Conservation (phyloP, 2,113 vertebrate genomes). For the Electrona antarctica region DNA sequence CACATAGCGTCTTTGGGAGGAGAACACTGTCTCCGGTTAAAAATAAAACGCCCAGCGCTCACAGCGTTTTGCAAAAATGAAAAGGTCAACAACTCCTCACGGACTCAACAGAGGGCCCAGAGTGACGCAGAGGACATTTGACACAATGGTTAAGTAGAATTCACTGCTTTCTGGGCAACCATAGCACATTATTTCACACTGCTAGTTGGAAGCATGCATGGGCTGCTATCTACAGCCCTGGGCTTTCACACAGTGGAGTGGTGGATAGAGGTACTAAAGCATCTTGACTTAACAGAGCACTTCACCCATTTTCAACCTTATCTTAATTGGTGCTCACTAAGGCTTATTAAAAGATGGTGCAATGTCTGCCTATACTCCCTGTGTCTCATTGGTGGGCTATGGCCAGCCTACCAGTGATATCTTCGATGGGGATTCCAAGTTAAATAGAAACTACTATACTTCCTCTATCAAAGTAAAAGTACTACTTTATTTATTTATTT, state of each 20-base stretch:
- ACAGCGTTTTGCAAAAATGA: slow-evolving; percentile 4
- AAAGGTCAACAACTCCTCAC: background rate
- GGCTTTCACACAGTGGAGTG: background rate
- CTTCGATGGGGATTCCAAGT: no score
- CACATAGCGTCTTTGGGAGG: background rate
- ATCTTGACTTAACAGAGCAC: no score
- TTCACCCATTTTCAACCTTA: no score
- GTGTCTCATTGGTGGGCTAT: no score
- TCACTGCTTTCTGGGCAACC: slow-evolving; percentile 1
- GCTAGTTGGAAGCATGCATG: background rate
- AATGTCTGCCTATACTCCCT: no score
- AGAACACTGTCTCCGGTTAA: background rate
- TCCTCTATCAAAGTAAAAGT: no score
- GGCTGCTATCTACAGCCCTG: slow-evolving; percentile 21
- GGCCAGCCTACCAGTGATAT: no score
- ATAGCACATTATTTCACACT: slow-evolving; percentile 6
- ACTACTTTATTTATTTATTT: no score
- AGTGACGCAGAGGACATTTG: slow-evolving; percentile 4
- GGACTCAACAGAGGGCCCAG: background rate
- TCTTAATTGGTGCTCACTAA: no score
- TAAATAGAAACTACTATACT: no score
- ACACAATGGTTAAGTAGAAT: background rate
- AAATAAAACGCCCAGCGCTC: background rate
- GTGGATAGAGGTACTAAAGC: no score
- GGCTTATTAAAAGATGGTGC: no score